phyloP scores from a whole-genome alignment of 2,888 invertebrate genomes.

The Lamellibrachia satsuma region DNA sequence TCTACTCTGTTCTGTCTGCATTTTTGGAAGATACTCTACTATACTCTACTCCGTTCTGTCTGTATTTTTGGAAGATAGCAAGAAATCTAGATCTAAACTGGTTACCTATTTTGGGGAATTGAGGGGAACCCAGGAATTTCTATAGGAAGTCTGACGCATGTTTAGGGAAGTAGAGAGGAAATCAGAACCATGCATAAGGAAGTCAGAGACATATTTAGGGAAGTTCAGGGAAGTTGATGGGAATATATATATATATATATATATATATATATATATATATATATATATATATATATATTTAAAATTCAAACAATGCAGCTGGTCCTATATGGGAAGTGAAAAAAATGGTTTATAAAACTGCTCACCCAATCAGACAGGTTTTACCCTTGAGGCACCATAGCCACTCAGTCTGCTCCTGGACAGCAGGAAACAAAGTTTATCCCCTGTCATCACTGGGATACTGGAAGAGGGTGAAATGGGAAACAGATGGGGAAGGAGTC shows the following conservation, averaged over 20 bases:
- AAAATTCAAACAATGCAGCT: neutral
- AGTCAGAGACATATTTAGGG: neutral
- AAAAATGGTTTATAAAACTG: neutral
- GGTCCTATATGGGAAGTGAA: neutral
- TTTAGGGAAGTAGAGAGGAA: neutral
- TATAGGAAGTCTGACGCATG: neutral
- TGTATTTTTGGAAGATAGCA: neutral
- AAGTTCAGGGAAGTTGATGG: neutral
- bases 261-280: too few species aligned
- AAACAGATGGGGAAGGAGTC: slow-evolving; percentile 12
- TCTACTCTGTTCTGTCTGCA: too few species aligned
- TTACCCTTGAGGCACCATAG: neutral
- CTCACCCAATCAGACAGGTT: neutral
- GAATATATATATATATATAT: too few species aligned
- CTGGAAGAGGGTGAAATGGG: neutral
- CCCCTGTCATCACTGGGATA: slow-evolving; percentile 14
- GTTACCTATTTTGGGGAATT: neutral
- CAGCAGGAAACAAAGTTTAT: slow-evolving; percentile 3
- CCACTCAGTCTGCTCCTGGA: neutral
- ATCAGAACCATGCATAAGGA: neutral
- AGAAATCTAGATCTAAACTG: neutral
- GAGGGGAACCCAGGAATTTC: neutral
- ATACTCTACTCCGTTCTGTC: neutral
- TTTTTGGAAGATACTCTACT: too few species aligned
- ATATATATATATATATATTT: too few species aligned